A percentile compares a stretch with the other conserved stretches of the same genome.
phyloP scores from a whole-genome alignment of 1,140 invertebrate species.

The Drosophila grimshawi region DNA sequence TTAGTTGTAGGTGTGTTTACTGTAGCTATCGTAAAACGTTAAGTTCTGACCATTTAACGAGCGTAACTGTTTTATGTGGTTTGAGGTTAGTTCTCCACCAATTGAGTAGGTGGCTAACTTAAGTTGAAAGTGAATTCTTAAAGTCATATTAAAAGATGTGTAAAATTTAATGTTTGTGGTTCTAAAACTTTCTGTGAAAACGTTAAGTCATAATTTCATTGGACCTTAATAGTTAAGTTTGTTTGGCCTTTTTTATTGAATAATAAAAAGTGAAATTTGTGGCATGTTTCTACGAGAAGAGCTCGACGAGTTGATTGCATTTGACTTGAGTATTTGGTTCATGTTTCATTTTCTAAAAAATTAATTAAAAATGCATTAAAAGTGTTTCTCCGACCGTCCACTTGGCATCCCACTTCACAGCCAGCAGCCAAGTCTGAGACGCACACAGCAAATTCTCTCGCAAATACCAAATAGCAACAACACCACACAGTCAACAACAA shows the following conservation, averaged over 20 bases:
- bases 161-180: no score
- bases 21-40: conserved; percentile 4
- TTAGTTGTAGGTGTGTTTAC: conserved; percentile 1
- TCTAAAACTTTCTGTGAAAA: no score
- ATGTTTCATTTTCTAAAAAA: conserved; percentile 40
- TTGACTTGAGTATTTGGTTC: neutral
- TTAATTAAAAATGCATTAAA: conserved; percentile 80
- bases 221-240: no score
- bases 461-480: conserved; percentile 47
- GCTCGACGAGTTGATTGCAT: neutral
- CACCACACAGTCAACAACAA: conserved; percentile 7
- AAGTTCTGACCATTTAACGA: neutral
- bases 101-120: neutral
- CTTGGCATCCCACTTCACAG: conserved; percentile 8
- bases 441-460: conserved; percentile 42
- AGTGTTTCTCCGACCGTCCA: conserved; percentile 46
- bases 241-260: no score
- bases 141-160: neutral
- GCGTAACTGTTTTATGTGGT: neutral
- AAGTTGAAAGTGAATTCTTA: no score
- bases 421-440: conserved; percentile 31
- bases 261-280: no score
- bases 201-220: no score
- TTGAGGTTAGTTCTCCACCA: neutral
- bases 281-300: neutral